Evolutionary conservation across 2,797 vertebrate genomes (phyloP), one percentile per base, ranked within the genome.

Genomic region (Nothura maculosa): DNA sequence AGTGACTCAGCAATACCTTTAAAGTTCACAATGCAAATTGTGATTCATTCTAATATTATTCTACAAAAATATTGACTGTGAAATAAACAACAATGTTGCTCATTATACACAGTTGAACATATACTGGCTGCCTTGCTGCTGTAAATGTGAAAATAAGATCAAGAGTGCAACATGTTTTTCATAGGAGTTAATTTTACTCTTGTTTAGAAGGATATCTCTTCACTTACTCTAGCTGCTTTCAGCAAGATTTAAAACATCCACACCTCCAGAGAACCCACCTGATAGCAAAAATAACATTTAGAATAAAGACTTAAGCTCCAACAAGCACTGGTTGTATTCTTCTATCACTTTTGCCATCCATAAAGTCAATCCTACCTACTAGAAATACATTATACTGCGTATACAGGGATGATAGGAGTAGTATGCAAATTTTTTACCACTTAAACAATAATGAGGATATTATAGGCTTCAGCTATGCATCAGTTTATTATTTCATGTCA

Each of bases 51-150:
- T 62, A 47, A 58, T 8, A 42, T 15, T 34, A 27, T 1, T 8
- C 10, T 6, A 62, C 10, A 62, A 32, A 76, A 42, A 5, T 16
- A 15, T 2, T 7, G 68, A 21, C 47, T 4, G 1, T 57, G 47
- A 55, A 75, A 32, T 40, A 43, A 36, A 16, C 38, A 21, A 7
- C 3, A 21, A 9, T 1, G 12, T 24, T 25, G 0, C 0, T 20
- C 58, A 27, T 4, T 21, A 47, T 18, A 61, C 11, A 36, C 21
- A 28, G 45, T 30, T 24, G 14, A 20, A 91, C 32, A 64, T 30
- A 12, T 19, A 27, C 24, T 32, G 25, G n/a, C 32, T 63, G 22
- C 34, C 52, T 24, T 12, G 27, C 14, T 11, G 19, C 38, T 38
- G 34, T 1, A 6, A 69, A 20, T 27, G 24, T 42, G 19, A 72